Conservation (phyloP, 2,797 vertebrate species). For the Galago senegalensis region DNA sequence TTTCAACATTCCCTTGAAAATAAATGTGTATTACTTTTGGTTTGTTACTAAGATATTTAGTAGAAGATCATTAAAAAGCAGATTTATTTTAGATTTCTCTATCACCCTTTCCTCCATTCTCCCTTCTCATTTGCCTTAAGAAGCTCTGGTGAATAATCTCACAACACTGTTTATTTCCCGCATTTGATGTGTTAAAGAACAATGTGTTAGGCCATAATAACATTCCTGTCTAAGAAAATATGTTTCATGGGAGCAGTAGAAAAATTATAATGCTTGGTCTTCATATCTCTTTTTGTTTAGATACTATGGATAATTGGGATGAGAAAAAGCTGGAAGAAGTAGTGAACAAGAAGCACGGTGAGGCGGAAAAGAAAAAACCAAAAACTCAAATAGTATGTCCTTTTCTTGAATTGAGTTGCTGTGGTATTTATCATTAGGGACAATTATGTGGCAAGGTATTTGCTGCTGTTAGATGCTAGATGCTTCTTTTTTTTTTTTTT, state of each 20-base stretch:
- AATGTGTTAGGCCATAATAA: not conserved
- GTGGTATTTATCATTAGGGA: slow-evolving; percentile 73
- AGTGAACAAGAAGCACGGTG: slow-evolving; percentile 98
- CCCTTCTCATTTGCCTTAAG: not conserved
- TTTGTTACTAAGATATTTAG: slow-evolving; percentile 22
- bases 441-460: slow-evolving; percentile 61
- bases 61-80: not conserved
- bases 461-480: not conserved
- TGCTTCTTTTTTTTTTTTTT: not conserved
- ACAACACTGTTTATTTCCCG: not conserved
- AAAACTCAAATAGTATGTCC: slow-evolving; percentile 97
- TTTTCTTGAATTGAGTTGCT: slow-evolving; percentile 75
- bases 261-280: not conserved
- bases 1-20: not conserved
- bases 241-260: not conserved
- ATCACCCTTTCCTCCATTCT: not conserved
- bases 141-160: not conserved
- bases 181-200: slow-evolving; percentile 52
- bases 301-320: slow-evolving; percentile 99
- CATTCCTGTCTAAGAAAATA: not conserved
- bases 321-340: slow-evolving; percentile 99
- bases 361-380: slow-evolving; percentile 97
- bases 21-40: not conserved
- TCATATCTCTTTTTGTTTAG: slow-evolving; percentile 86
- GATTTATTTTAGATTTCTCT: slow-evolving; percentile 11